Base-by-base conservation (phyloP, 2,797 vertebrate species). In the Alcedo quadribrachys region DNA sequence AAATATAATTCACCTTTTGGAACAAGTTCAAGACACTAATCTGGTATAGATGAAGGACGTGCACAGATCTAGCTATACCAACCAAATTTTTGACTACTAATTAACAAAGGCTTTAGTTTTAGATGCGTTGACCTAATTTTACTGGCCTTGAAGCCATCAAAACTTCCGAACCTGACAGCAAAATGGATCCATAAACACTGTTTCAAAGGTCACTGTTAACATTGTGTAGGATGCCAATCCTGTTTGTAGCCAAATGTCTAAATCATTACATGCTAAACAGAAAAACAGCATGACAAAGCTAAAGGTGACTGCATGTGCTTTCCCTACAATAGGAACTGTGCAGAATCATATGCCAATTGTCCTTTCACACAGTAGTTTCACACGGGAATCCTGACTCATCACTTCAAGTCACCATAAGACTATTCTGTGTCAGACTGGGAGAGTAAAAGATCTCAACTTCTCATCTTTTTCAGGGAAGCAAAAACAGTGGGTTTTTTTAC, bases 1-100 rank as follows among this genome's bases (percentile, higher is more conserved):
- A 93, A 74, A 82, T 48, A 57, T 12, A 75, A 91, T 90, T 91
- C 87, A 61, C 66, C 11, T 8, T 82, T 90, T 94, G 94, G 95
- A 88, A 54, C 15, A 1, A 11, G 27, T 87, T 95, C 94, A 90
- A 65, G 89, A 55, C 71, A 80, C 87, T 93, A 91, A 92, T 90
- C 91, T 15, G 2, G n/a, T 17, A 82, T 93, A 87, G 78, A 25
- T 65, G 79, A 55, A 93, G 68, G 75, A 94, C 93, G 61, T 51
- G 50, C 43, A 58, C 18, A 69, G 78, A 45, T 77, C 54, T 33
- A n/a, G 74, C 54, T 71, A 53, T 27, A 82, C 46, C 68, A 88
- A 28, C 57, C 32, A 18, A 9, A 4, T 85, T 88, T 95, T 80
- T 35, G 50, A 80, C 79, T 46, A 69, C 37, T 43, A 40, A 19